Evolutionary conservation across 2,113 vertebrate genomes (phyloP).

Genomic region (Synodontis membranacea): DNA sequence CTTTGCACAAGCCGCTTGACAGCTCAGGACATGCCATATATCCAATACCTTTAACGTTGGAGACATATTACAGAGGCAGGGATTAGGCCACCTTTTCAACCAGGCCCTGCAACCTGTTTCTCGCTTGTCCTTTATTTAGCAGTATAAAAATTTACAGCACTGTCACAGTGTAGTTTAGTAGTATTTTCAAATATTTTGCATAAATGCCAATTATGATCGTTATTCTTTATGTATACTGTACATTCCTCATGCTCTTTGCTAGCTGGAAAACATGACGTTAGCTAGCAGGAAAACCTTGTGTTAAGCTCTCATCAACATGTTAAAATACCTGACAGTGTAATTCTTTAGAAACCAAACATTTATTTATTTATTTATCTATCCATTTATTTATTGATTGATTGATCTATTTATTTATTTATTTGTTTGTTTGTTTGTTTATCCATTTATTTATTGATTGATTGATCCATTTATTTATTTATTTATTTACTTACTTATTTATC

Average conservation of each 20-base stretch:
- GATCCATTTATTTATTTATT: no score
- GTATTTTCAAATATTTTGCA: background rate
- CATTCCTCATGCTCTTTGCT: background rate
- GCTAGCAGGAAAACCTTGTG: background rate
- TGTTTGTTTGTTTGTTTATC: no score
- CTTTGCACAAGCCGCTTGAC: slow-evolving; percentile 52
- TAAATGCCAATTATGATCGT: background rate
- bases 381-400: no score
- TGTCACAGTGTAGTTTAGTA: background rate
- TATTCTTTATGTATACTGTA: background rate
- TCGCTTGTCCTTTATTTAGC: background rate
- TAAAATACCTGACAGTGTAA: no score
- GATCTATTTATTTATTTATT: no score
- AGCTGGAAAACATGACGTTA: background rate
- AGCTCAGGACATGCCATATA: slow-evolving; percentile 46
- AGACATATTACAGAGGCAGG: slow-evolving; percentile 19
- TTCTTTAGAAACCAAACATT: background rate
- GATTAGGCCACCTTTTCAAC: slow-evolving; percentile 20
- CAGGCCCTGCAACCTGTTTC: background rate
- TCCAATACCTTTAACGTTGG: slow-evolving; percentile 40
- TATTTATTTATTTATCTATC: no score
- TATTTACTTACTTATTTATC: no score
- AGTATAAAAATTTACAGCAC: background rate
- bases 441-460: no score
- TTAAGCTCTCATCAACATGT: no score